Base-by-base conservation (phyloP, 2,797 vertebrate species). In the Taenioides sp. region DNA sequence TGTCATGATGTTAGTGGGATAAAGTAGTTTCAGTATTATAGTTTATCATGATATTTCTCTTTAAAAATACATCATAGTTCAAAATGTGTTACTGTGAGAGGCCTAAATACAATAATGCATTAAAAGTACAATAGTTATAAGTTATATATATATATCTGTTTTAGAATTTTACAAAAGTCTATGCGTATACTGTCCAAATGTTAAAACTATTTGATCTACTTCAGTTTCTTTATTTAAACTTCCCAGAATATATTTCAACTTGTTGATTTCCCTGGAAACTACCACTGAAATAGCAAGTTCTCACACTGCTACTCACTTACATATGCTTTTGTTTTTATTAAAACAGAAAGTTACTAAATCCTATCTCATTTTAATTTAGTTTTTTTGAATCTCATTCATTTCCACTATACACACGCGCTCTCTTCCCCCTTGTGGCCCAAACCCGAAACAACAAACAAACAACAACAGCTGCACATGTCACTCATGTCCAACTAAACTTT, bases 401-500 rank as follows among this genome's bases (percentile, higher is more conserved):
- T 65, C 61, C 68, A 63, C 67, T 77, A 67, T 73, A 69, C 76
- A 50, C 66, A 71, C 34, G 10, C 10, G 34, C 60, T 58, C 18
- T 59, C 20, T 73, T 10, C 72, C 69, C 59, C 64, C 57, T 65
- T 10, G 1, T 0, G 7, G 67, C 55, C 63, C 80, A 82, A 79
- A 37, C 22, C 69, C 75, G 50, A 12, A 83, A 87, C 74, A 82
- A 67, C 80, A 85, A 74, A 69, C 83, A 73, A 81, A 79, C 79
- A 84, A 65, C 84, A 72, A 34, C 86, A 74, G 25, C 22, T 60
- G 57, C 71, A 27, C 60, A 67, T 79, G 77, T 77, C 67, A 84
- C 69, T 85, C 37, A 4, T 85, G 85, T 88, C 80, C 87, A 75
- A 84, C 84, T 83, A 74, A 90, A 90, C 86, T 88, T 87, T 84